A percentile compares a stretch with the other conserved stretches of the same genome.
Evolutionary conservation across 2,888 invertebrate species (phyloP).

Genomic region (Protodeltote pygarga): DNA sequence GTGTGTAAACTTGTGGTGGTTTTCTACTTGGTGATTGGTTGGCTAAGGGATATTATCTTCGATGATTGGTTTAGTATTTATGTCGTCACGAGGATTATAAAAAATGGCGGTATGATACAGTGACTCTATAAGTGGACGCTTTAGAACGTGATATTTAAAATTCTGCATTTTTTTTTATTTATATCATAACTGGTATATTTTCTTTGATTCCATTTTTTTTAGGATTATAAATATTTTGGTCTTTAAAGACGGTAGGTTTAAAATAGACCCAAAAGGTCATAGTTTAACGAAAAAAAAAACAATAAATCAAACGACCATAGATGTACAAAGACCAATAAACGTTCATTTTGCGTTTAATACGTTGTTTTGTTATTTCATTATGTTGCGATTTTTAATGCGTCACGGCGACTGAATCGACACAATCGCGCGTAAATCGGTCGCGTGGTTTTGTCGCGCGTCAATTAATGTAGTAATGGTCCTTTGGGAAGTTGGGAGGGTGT

Average conservation of each 20-base stretch:
- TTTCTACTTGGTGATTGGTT: conserved; percentile 2
- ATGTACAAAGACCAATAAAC: conserved; percentile 37
- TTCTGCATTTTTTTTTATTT: too few relatives aligned
- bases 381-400: conserved; percentile 42
- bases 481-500: conserved; percentile 35
- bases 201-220: too few relatives aligned
- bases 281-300: conserved; percentile 1
- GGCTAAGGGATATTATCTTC: too few relatives aligned
- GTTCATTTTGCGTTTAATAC: conserved; percentile 48
- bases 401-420: conserved; percentile 53
- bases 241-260: neutral
- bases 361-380: conserved; percentile 48
- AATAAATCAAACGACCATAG: conserved; percentile 39
- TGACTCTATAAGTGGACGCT: too few relatives aligned
- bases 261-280: neutral
- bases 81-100: too few relatives aligned
- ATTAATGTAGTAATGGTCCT: conserved; percentile 45
- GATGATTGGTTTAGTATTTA: too few relatives aligned
- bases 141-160: too few relatives aligned
- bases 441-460: conserved; percentile 58
- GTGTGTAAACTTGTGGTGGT: conserved; percentile 15
- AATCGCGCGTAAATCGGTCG: conserved; percentile 66
- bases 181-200: too few relatives aligned
- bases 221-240: too few relatives aligned
- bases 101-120: too few relatives aligned